These are phyloP conservation scores for Sciaenops ocellatus DNA, from an alignment of 2,797 vertebrate species.

Conservation along the genomic window DNA sequence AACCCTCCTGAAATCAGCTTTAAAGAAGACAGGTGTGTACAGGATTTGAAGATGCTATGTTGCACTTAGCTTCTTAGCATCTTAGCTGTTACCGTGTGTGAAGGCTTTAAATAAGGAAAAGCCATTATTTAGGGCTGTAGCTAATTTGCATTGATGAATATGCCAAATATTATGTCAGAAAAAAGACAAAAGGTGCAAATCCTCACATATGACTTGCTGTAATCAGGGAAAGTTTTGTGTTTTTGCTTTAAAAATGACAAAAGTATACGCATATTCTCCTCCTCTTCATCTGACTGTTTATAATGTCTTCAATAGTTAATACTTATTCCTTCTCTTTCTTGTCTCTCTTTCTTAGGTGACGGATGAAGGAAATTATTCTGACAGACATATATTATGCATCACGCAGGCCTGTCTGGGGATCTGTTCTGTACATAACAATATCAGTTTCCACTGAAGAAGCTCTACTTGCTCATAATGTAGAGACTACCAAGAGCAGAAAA, in stretches of 20 bases:
- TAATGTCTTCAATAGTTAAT: conserved; percentile 1
- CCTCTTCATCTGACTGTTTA: neutral
- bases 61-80: conserved; percentile 7
- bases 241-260: neutral
- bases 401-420: conserved; percentile 27
- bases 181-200: neutral
- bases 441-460: conserved; percentile 21
- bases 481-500: neutral
- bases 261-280: neutral
- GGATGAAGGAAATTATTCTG: conserved; percentile 35
- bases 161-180: neutral
- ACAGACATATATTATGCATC: conserved; percentile 58
- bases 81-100: neutral
- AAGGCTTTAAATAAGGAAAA: neutral
- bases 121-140: neutral
- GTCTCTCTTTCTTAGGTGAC: conserved; percentile 27
- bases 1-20: neutral
- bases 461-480: conserved; percentile 9
- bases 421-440: conserved; percentile 13
- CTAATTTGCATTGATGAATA: neutral
- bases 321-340: neutral
- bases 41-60: neutral
- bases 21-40: neutral
- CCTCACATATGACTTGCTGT: neutral
- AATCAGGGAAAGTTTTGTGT: neutral